A percentile compares a stretch with the other conserved stretches of the same genome.
phyloP scores from a whole-genome alignment of 2,797 vertebrate species.

The Acanthornis magna region DNA sequence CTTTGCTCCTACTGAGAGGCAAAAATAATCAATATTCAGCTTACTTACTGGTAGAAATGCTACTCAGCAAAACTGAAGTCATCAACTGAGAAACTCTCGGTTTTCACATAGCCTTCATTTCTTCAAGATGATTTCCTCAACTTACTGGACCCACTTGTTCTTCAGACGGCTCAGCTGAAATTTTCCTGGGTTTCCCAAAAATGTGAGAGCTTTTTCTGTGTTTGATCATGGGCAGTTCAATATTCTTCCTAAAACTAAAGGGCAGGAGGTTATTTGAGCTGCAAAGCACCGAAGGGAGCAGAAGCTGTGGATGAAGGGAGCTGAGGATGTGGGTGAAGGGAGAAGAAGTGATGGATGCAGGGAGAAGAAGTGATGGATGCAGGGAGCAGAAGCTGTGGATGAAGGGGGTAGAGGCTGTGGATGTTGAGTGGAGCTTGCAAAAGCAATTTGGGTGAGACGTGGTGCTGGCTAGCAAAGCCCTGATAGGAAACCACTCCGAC shows the following conservation, averaged over 20 bases:
- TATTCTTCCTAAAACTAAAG: background rate
- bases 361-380: too few relatives aligned
- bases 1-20: background rate
- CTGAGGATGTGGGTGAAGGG: background rate
- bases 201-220: background rate
- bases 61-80: background rate
- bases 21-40: background rate
- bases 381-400: rapidly evolving
- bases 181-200: background rate
- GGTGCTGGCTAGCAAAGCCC: background rate
- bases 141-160: background rate
- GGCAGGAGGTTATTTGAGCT: background rate
- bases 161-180: background rate
- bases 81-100: rapidly evolving
- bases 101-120: background rate
- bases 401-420: background rate
- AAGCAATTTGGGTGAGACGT: background rate
- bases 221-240: background rate
- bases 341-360: too few relatives aligned
- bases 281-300: rapidly evolving
- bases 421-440: background rate
- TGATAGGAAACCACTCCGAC: background rate
- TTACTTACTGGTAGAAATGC: background rate
- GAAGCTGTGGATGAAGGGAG: background rate
- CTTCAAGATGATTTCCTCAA: background rate